Evolutionary conservation across 2,113 vertebrate genomes (phyloP), one percentile per base, ranked within the genome.

Genomic region (Chamaea fasciata): DNA sequence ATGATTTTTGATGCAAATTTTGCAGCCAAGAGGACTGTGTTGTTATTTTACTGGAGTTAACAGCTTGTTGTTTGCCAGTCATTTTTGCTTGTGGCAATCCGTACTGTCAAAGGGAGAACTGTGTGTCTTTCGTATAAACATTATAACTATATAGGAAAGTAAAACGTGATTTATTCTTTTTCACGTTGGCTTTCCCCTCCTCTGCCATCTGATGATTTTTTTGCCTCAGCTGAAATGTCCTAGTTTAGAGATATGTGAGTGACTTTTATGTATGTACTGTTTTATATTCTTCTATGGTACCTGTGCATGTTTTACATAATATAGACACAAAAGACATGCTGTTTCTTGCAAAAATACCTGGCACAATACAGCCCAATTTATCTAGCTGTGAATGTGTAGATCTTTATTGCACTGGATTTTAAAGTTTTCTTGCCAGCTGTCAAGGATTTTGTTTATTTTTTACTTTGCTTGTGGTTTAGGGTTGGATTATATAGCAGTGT

Each of bases 41-140:
- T 76, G 53, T 39, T 89, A 7, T 24, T 30, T 68, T 73, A 24
- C 65, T 19, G 6, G 10, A 65, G 75, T 73, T 63, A 60, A 82
- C 86, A 90, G 55, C n/a, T 68, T 39, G 60, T 18, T 83, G 63
- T 63, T 93, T 82, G 76, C 15, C 63, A 82, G 27, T 89, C 30
- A 5, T 92, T 96, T 96, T 97, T 5, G 49, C 91, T 97, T 47
- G 69, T 95, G 95, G 91, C 93, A 85, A 81, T 93, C 23, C 8
- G 2, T 49, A n/a, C 56, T 46, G 76, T 50, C 88, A 88, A 82
- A 80, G 55, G 79, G 83, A 96, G 83, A 96, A 49, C 64, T 64
- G 17, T 89, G 85, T 78, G 65, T 89, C 30, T 83, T 88, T 62
- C 50, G 57, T 73, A 64, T 63, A 59, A 86, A 81, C 49, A 26